Base-by-base conservation (phyloP, 2,113 vertebrate species). In the Brachypodius melanocephalos region DNA sequence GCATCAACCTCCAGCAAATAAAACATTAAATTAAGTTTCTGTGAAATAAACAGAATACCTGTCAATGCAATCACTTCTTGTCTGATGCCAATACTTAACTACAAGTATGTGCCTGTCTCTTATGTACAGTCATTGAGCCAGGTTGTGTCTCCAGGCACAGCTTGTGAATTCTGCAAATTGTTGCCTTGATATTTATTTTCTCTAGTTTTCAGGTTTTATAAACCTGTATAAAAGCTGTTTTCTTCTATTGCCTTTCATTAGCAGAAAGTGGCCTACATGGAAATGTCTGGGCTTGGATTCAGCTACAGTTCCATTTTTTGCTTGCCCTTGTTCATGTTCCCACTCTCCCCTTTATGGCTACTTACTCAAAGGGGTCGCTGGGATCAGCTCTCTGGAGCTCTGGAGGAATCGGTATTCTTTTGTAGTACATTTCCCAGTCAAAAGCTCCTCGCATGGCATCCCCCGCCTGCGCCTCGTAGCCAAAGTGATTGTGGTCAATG, bases 401-500 rank as follows among this genome's bases (percentile, higher is more conserved):
- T 43, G 98, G 96, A 73, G 98, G 98, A 95, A 99, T 99, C 75
- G 98, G 98, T 36, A 99, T 99, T 92, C 98, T 97, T 96, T 99
- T 99, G 98, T 99, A 99, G 98, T 99, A 99, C 98, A 99, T 99
- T 97, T 99, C 98, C 98, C 98, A 99, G 98, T 99, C 98, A 90
- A 99, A 99, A 89, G 98, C 98, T 90, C 98, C 98, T 89, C 98
- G 96, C 98, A 99, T 99, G 96, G 98, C 98, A 29, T 99, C 98
- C 66, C 98, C 98, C 3, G 98, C 98, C 97, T 99, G 98, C 4
- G 98, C 98, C 97, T 99, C 98, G 42, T 99, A 99, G 91, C 98
- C 98, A 96, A 99, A 99, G 98, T 99, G 98, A 96, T 99, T 99
- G 98, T 99, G 98, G 98, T 99, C 98, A 95, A 99, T 99, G 98